Conservation (phyloP, 2,113 vertebrate genomes). For the Desmodus rotundus region DNA sequence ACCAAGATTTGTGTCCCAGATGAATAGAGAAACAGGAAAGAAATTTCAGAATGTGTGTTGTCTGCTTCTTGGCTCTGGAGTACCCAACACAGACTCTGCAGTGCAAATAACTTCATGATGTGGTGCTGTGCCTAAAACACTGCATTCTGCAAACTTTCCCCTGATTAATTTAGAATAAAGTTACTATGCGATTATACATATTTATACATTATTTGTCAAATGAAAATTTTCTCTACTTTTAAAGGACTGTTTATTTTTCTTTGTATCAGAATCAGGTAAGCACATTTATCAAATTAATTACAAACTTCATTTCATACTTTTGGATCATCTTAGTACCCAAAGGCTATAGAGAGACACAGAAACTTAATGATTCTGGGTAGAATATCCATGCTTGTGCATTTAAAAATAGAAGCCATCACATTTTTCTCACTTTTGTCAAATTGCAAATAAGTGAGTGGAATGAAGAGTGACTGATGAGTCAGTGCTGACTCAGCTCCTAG, state of each 20-base stretch:
- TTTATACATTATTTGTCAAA: background rate
- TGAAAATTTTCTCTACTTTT: background rate
- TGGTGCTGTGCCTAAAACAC: fast-evolving
- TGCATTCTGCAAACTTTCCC: too few species aligned
- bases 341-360: background rate
- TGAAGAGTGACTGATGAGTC: background rate
- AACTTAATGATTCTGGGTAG: background rate
- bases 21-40: background rate
- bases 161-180: background rate
- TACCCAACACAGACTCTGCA: background rate
- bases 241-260: background rate
- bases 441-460: background rate
- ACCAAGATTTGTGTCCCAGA: background rate
- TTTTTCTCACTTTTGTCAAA: conserved; percentile 19
- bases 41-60: too few species aligned
- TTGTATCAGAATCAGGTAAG: background rate
- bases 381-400: background rate
- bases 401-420: background rate
- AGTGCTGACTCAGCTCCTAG: background rate
- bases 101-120: fast-evolving
- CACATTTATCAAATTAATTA: background rate
- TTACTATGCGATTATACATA: background rate
- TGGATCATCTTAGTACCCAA: background rate
- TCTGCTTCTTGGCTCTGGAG: too few species aligned
- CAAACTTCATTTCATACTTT: background rate